Percentiles rank a stretch among this genome's conserved stretches.
These are phyloP conservation scores for Thecocarcelia acutangulata DNA, from an alignment of 2,888 invertebrate genomes.

Conservation along the genomic window DNA sequence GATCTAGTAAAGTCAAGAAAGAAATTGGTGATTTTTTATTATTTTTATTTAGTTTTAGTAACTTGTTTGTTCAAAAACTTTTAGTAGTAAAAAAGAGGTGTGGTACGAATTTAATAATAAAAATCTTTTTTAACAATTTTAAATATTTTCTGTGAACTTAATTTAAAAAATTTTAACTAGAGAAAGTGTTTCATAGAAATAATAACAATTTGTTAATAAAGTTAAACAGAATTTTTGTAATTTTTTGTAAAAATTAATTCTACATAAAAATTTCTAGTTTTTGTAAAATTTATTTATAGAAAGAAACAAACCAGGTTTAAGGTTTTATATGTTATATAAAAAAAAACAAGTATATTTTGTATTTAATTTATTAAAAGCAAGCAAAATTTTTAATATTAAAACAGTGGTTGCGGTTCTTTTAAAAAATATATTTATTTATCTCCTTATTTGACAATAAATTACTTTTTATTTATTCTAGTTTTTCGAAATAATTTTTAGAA, in stretches of 20 bases:
- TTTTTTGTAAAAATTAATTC: conserved; percentile 61
- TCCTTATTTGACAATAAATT: conserved; percentile 36
- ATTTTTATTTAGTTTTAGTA: conserved; percentile 30
- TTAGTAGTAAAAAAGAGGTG: conserved; percentile 57
- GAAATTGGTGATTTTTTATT: conserved; percentile 74
- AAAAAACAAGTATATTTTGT: conserved; percentile 63
- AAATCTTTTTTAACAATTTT: conserved; percentile 67
- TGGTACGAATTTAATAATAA: conserved; percentile 58
- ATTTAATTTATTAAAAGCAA: conserved; percentile 67
- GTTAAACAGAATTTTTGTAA: conserved; percentile 49
- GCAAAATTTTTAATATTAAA: conserved; percentile 70
- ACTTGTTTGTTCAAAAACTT: conserved; percentile 34
- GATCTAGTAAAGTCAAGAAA: conserved; percentile 45
- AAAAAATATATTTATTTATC: conserved; percentile 70
- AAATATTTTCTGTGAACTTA: conserved; percentile 18
- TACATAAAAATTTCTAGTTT: conserved; percentile 13
- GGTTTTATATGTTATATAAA: conserved; percentile 57
- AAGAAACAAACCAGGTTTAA: conserved; percentile 59
- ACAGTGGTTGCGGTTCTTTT: conserved; percentile 82
- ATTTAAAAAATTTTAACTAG: conserved; percentile 48
- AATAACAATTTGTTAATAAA: conserved; percentile 34
- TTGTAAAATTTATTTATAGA: conserved; percentile 52
- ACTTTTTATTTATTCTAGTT: conserved; percentile 42
- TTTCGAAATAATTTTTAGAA: conserved; percentile 65
- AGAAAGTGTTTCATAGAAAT: conserved; percentile 34